Base-by-base conservation (phyloP, 2,888 invertebrate species). In the Drosophila ustulata region DNA sequence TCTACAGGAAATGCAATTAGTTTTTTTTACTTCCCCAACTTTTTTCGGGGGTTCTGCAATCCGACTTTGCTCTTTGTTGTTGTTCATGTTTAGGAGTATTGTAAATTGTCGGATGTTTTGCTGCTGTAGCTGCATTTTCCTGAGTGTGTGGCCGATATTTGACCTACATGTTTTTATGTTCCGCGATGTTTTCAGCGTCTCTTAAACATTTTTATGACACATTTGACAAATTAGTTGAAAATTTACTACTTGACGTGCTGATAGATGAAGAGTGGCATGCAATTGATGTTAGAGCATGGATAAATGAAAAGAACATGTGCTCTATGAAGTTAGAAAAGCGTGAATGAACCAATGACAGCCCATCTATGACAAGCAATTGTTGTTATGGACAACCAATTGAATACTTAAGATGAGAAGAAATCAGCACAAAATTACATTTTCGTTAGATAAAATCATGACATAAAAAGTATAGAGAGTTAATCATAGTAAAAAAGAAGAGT, bases 1-100 rank as follows among this genome's bases (percentile, higher is more conserved):
- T 47, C 52, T 37, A 78, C 88, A 84, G 85, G 89, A 86, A 86
- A 86, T 88, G 88, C 85, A 89, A 85, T 85, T 85, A 89, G 88
- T 81, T 84, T 68, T 71, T 71, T 81, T 84, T 68, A 39, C 18
- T 18, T 11, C 13, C 18, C 4, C 23, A 1, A n/a, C 28, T 34
- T 23, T 61, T 63, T 67, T 68, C n/a, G 64, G 63, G 52, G 67
- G 65, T 62, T 71, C 71, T 71, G 65, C 58, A 59, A 46, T 71
- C 56, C 34, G 39, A 53, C 59, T 59, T 34, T 62, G 41, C 30
- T 49, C 23, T 47, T 32, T 34, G 50, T 47, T 59, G 25, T 45
- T 45, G 9, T 45, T 45, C 6, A 3, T 57, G 25, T 28, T 45
- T 41, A 59, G 46, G 26, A 70, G 67, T 73, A 59, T 67, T 63